Percentiles rank a stretch among this genome's conserved stretches.
Evolutionary conservation across 2,113 vertebrate species (phyloP).

Genomic region (Pseudopodoces humilis): DNA sequence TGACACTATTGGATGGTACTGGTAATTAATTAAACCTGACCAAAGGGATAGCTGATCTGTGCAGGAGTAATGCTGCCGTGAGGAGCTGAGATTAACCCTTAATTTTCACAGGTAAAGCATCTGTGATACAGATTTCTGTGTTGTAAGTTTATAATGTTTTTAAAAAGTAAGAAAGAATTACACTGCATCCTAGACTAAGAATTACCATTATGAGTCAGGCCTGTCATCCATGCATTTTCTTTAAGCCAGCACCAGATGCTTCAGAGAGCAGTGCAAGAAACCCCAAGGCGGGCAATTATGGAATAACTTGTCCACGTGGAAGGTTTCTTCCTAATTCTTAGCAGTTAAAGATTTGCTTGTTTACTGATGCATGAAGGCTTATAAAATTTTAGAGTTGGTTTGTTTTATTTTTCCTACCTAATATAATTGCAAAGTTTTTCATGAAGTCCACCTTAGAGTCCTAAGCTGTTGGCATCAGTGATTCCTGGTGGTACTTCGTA

Average conservation of each 20-base stretch:
- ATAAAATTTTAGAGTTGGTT: background rate
- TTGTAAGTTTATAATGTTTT: background rate
- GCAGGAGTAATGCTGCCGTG: background rate
- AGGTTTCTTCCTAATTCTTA: background rate
- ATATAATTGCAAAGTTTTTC: background rate
- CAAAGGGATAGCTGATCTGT: background rate
- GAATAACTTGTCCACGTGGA: background rate
- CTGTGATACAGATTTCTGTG: background rate
- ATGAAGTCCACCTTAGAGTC: background rate
- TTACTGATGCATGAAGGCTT: background rate
- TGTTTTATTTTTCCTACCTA: background rate
- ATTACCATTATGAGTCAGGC: background rate
- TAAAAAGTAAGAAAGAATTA: background rate
- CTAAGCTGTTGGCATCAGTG: background rate
- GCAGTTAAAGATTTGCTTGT: background rate
- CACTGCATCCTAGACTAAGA: background rate
- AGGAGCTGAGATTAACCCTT: background rate
- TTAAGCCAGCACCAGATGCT: background rate
- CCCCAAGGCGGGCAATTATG: background rate
- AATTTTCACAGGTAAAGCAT: background rate
- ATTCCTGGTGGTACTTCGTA: background rate
- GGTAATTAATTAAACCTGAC: background rate
- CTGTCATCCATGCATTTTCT: background rate
- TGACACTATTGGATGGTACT: background rate
- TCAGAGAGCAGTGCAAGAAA: background rate